Conservation (phyloP, 92 coral and sea anemone species). For the Muricea muricata region DNA sequence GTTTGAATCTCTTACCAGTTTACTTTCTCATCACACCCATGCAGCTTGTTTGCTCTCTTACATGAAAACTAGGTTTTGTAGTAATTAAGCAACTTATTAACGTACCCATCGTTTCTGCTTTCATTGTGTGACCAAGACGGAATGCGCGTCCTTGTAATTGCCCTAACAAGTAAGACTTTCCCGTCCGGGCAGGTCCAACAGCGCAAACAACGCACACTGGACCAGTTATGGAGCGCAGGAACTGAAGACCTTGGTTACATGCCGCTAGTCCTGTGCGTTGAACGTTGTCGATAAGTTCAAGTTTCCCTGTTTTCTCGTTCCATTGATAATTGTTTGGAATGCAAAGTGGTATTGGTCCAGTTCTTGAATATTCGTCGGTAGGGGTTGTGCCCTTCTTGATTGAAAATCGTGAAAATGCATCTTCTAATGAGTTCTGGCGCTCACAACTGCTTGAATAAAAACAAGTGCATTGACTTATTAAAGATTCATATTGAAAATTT, state of each 20-base stretch:
- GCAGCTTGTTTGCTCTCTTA: no score
- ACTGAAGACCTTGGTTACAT: slow-evolving; percentile 36
- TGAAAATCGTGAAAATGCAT: slow-evolving; percentile 36
- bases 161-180: slow-evolving; percentile 37
- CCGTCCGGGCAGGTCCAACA: slow-evolving; percentile 47
- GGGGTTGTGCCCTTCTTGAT: not conserved
- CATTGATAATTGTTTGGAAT: slow-evolving; percentile 44
- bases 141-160: slow-evolving; percentile 39
- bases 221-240: slow-evolving; percentile 30
- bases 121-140: slow-evolving; percentile 44
- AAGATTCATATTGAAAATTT: not conserved
- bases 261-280: slow-evolving; percentile 27
- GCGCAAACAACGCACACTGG: slow-evolving; percentile 42
- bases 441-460: not conserved
- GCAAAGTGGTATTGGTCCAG: slow-evolving; percentile 39
- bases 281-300: not conserved
- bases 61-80: no score
- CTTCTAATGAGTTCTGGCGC: slow-evolving; percentile 38
- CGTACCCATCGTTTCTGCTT: slow-evolving; percentile 52
- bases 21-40: no score
- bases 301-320: not conserved
- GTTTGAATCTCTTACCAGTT: no score
- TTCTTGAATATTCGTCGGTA: not conserved
- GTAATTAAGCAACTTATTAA: no score
- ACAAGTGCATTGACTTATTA: not conserved